Base-by-base conservation (phyloP, 2,888 invertebrate species). In the Agrypnus murinus region DNA sequence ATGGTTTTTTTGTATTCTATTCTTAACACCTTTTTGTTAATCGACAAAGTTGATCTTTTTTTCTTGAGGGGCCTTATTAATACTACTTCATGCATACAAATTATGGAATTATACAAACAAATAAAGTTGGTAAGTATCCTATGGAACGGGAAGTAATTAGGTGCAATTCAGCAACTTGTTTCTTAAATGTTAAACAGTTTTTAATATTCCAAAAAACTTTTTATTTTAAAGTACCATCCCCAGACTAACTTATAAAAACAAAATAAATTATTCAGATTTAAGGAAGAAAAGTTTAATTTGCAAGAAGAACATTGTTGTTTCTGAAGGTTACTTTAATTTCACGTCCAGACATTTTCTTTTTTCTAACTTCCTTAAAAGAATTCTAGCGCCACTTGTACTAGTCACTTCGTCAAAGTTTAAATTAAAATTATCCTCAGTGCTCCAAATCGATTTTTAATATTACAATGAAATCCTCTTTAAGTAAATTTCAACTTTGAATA, bases 331-430 rank as follows among this genome's bases (percentile, higher is more conserved):
- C 9, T 53, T 46, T 53, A 53, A 53, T 53, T 53, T 34, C 12
- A 12, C 3, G 40, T 7, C 3, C 40, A 25, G 4, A 1, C 32
- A 32, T 34, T 53, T 53, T 53, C 53, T 32, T 2, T 32, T 53
- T 46, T 46, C 10, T 10, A 19, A 46, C 15, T 19, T 32, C n/a
- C 53, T 53, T 1, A 10, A 10, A 19, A 10, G 14, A 32, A 53
- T 32, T 53, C 31, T 14, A 9, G 32, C 32, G 14, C n/a, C 46
- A 32, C 31, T 14, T 15, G 32, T 12, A 34, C 12, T 17, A 32
- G 12, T 14, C n/a, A 32, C 50, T 45, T 17, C 8, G 14, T 4
- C n/a, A 53, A 53, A 32, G 53, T 32, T 53, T 53, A 53, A 53
- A 14, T 53, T 53, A 53, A 53, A 53, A 53, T 34, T 53, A 34